Conservation (phyloP, 2,888 invertebrate species). For the Sericinus montela region DNA sequence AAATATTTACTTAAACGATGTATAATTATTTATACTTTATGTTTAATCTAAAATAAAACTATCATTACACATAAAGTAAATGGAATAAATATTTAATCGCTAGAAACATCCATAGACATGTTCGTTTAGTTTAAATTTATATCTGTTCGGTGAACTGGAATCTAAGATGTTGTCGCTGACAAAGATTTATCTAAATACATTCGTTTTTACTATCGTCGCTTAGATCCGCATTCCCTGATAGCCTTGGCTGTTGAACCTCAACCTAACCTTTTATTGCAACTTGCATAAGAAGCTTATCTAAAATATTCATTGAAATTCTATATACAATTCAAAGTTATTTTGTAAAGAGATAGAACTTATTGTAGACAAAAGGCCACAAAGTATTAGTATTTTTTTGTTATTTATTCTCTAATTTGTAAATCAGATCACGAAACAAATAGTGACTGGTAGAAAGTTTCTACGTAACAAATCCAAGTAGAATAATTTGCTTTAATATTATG, state of each 20-base stretch:
- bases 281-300: not conserved
- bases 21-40: too few relatives aligned
- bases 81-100: not conserved
- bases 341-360: too few relatives aligned
- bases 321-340: not conserved
- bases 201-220: conserved; percentile 15
- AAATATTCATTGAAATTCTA: not conserved
- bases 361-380: too few relatives aligned
- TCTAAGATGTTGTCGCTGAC: conserved; percentile 8
- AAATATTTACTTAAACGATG: too few relatives aligned
- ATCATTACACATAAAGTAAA: not conserved
- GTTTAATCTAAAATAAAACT: too few relatives aligned
- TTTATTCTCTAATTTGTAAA: too few relatives aligned
- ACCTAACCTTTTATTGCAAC: conserved; percentile 11
- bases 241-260: conserved; percentile 18
- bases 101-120: not conserved
- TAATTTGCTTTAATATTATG: too few relatives aligned
- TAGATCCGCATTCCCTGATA: conserved; percentile 19
- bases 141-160: conserved; percentile 3
- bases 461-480: too few relatives aligned
- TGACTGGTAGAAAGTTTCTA: too few relatives aligned
- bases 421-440: too few relatives aligned
- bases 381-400: too few relatives aligned
- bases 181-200: conserved; percentile 18
- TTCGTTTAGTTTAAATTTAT: conserved; percentile 16